Conservation (phyloP, 92 coral and sea anemone species). For the Epizoanthus scotinus region DNA sequence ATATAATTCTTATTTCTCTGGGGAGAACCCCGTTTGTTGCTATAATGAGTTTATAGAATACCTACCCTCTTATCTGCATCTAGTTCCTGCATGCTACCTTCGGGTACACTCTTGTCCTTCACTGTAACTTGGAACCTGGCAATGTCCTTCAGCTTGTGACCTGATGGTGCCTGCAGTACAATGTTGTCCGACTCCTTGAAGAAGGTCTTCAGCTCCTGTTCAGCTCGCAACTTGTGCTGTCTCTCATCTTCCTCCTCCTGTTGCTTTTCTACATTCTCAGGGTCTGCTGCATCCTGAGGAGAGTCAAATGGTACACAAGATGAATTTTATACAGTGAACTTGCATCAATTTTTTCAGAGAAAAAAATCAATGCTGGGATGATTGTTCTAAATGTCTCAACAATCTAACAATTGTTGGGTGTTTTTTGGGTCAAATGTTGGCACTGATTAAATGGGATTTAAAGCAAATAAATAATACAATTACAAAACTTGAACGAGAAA, state of each 20-base stretch:
- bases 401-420: too few species aligned
- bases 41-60: too few species aligned
- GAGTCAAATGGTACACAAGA: not conserved
- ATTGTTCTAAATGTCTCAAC: too few species aligned
- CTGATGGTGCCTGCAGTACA: constrained; percentile 80
- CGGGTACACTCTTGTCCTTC: constrained; percentile 69
- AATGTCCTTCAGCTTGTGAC: constrained; percentile 91
- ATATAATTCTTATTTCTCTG: too few species aligned
- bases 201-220: constrained; percentile 62
- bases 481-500: too few species aligned
- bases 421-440: too few species aligned
- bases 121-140: constrained; percentile 85
- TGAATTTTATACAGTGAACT: not conserved
- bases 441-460: too few species aligned
- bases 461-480: too few species aligned
- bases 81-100: constrained; percentile 61
- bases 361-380: too few species aligned
- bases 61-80: constrained; percentile 78
- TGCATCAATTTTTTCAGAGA: not conserved
- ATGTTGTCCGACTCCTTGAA: constrained; percentile 82
- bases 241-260: constrained; percentile 60
- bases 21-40: too few species aligned
- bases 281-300: constrained; percentile 47
- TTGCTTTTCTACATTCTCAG: constrained; percentile 63
- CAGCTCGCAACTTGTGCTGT: constrained; percentile 63